Evolutionary conservation across 2,797 vertebrate species (phyloP), one percentile per base, ranked within the genome.

Genomic region (Merluccius polli): DNA sequence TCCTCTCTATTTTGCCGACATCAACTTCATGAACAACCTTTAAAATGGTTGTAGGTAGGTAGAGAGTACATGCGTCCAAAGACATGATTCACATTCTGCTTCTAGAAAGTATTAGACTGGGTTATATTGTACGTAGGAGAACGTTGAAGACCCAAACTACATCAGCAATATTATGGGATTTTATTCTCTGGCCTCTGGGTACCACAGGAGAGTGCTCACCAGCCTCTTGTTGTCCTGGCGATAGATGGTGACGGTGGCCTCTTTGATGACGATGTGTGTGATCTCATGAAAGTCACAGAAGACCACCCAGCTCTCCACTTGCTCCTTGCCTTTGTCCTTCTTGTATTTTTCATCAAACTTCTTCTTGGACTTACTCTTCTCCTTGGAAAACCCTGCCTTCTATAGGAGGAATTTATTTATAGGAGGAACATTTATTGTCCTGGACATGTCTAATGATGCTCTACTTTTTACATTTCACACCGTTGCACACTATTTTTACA

Each of bases 251-350:
- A 98, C 95, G 0, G 81, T 89, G 18, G 87, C 82, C 1, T 98
- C 97, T 88, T 92, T 97, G 85, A 98, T 94, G 79, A 96, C 96
- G 0, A 97, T 89, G 87, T 99, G 97, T 24, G 96, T 99, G 90
- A 99, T 98, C 90, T 98, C 96, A 32, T 95, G 93, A 82, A 99
- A 99, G 83, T 99, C 98, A 2, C 95, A 97, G 86, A 99, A 99
- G 15, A 74, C 84, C 71, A 76, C 89, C 97, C 97, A 99, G 8
- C 74, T 81, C 0, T 96, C 94, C 3, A 68, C 81, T 0, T 18
- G 12, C 1, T 92, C 92, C 27, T 90, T 93, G 85, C 36, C 93
- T 79, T 87, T 94, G 6, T 93, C 92, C 16, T 92, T 95, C 75
- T 92, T 96, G 82, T n/a, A 84, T 87, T 94, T 96, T 78, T 78